Base-by-base conservation (phyloP, 2,113 vertebrate species). In the Helogale parvula region DNA sequence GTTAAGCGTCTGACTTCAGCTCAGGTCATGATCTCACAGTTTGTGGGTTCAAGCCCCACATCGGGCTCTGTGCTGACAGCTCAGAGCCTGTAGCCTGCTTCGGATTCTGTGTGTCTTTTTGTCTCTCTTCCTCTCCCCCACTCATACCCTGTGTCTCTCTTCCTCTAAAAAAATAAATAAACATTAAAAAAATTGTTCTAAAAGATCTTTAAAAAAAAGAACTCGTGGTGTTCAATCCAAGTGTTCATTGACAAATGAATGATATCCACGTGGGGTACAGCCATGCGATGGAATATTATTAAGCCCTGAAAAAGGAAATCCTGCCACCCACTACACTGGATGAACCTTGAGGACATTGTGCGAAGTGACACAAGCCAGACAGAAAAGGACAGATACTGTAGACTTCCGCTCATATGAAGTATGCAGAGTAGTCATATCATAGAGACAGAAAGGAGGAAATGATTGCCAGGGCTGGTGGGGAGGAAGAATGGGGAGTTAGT, bases 391-490 rank as follows among this genome's bases (percentile, higher is more conserved):
- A 71, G 38, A 23, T 0, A 0, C 31, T 16, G 0, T 29, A 1
- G 16, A 21, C 27, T 21, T 33, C 17, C 16, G 4, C 57, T 17
- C 14, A 6, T 1, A 1, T 3, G 50, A 54, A 29, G 29, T 1
- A 2, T 5, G 54, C 27, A 47, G 60, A 57, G 5, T 10, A 3
- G 14, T 11, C 47, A n/a, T 0, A n/a, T 74, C 71, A 14, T 0
- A 80, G 47, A 33, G 31, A 38, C 47, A 7, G 65, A 23, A 65
- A 14, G 57, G 2, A 57, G 68, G 65, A 2, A 31, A 41, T 31
- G 23, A 5, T 12, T 80, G n/a, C 54, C 7, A 1, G 86, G 52
- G 4, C 7, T 3, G 0, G 41, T 3, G 16, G 14, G 4, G 19
- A 3, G 47, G 11, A 6, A 1, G 41, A 47, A 21, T 1, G 38